These are phyloP conservation scores for Brachirus orientalis DNA, from an alignment of 2,113 vertebrate genomes.

Conservation along the genomic window DNA sequence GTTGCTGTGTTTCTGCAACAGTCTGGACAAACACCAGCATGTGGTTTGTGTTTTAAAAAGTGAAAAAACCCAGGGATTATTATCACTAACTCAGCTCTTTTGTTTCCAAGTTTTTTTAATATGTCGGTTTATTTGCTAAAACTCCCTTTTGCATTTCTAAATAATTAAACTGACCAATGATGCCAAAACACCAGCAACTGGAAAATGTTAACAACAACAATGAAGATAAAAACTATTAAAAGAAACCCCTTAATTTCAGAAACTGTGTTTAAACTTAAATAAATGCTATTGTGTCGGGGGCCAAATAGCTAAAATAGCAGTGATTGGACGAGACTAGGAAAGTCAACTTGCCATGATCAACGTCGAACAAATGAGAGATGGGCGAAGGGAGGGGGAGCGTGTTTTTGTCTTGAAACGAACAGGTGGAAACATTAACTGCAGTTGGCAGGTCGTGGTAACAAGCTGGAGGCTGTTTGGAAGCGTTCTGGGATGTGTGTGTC, in stretches of 20 bases:
- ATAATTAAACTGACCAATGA: background rate
- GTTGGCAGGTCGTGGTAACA: conserved; percentile 69
- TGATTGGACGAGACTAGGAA: conserved; percentile 17
- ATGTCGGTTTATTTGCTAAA: background rate
- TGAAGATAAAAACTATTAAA: background rate
- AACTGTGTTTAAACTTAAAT: conserved; percentile 19
- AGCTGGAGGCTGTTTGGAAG: conserved; percentile 55
- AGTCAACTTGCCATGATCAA: conserved; percentile 39
- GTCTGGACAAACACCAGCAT: no score
- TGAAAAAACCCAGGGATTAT: no score
- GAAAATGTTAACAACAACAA: conserved; percentile 29
- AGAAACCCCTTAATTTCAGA: conserved; percentile 23
- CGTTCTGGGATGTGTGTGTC: conserved; percentile 40
- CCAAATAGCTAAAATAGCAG: conserved; percentile 37
- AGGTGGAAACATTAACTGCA: conserved; percentile 72
- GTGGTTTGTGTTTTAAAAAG: no score
- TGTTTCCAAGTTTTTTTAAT: no score
- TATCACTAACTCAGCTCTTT: no score
- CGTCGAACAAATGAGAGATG: conserved; percentile 49
- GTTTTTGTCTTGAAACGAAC: conserved; percentile 60
- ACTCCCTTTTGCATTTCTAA: background rate
- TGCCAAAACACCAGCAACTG: conserved; percentile 14
- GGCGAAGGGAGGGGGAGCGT: background rate
- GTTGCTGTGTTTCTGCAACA: no score
- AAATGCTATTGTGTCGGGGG: conserved; percentile 22